Evolutionary conservation across 2,888 invertebrate genomes (phyloP).

Genomic region (Eupithecia tripunctaria): DNA sequence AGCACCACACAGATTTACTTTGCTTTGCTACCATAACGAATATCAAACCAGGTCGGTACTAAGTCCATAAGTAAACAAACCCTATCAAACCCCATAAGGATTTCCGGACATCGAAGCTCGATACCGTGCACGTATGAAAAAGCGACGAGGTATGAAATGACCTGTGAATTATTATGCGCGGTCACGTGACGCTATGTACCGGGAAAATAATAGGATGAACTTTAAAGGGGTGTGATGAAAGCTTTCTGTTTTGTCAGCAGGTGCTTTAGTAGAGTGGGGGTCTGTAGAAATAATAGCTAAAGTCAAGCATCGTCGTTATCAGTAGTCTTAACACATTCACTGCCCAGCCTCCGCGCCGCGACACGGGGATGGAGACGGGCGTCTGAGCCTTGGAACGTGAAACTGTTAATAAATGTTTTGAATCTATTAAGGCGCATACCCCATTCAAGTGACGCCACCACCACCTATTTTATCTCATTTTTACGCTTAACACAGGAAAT

Average conservation of each 20-base stretch:
- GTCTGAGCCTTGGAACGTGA: too few species aligned
- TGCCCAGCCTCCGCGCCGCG: too few species aligned
- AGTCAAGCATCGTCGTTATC: too few species aligned
- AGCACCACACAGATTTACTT: too few species aligned
- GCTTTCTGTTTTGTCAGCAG: conserved; percentile 14
- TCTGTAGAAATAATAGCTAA: neutral
- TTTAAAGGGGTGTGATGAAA: conserved; percentile 14
- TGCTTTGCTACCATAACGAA: too few species aligned
- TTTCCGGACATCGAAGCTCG: conserved; percentile 15
- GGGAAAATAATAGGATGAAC: neutral
- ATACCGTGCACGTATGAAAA: conserved; percentile 36
- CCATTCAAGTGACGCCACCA: too few species aligned
- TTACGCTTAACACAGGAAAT: too few species aligned
- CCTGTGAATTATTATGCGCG: conserved; percentile 42
- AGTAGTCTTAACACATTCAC: too few species aligned
- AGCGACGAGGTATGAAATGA: conserved; percentile 37
- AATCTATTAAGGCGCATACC: too few species aligned
- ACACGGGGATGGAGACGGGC: too few species aligned
- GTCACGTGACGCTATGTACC: conserved; percentile 34
- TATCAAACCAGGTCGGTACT: neutral
- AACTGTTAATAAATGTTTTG: too few species aligned
- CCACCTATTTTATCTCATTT: too few species aligned
- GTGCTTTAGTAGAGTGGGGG: neutral
- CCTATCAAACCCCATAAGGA: conserved; percentile 23
- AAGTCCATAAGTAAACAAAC: conserved; percentile 1